These are phyloP conservation scores for Nannospalax galili DNA, from an alignment of 2,113 vertebrate species.

Conservation along the genomic window DNA sequence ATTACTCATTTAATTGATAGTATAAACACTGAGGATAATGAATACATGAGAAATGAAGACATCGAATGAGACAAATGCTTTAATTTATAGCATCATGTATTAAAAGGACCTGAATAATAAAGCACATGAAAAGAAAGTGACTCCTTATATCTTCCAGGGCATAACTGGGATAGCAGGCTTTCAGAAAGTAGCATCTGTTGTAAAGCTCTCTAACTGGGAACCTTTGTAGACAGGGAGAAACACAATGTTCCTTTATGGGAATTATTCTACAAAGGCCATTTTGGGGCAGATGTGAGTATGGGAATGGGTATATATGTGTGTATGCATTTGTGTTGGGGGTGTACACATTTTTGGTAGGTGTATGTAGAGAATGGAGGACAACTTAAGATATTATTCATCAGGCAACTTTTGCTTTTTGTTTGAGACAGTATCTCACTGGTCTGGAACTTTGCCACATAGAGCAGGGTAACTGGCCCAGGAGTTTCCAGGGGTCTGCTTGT, in stretches of 20 bases:
- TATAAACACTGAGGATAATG: not conserved
- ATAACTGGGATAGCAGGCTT: not conserved
- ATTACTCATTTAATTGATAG: not conserved
- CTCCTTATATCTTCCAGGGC: not conserved
- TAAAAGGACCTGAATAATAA: not conserved
- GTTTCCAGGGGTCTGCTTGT: not conserved
- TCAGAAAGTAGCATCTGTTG: not conserved
- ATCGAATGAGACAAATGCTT: not conserved
- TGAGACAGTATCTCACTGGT: not conserved
- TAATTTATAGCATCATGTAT: not conserved
- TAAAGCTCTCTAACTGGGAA: not conserved
- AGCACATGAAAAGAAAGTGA: not conserved
- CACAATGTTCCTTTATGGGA: not conserved
- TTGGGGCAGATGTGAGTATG: not conserved
- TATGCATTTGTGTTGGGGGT: not conserved
- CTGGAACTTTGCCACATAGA: not conserved
- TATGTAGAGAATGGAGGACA: not conserved
- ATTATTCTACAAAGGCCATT: not conserved
- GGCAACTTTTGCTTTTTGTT: not conserved
- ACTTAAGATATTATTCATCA: not conserved
- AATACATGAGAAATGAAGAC: not conserved
- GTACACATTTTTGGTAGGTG: not conserved
- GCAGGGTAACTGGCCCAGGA: not conserved
- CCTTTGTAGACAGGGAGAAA: not conserved
- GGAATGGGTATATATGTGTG: no score